A percentile compares a stretch with the other conserved stretches of the same genome.
phyloP scores from a whole-genome alignment of 2,888 invertebrate species.

The Subacronicta megacephala region DNA sequence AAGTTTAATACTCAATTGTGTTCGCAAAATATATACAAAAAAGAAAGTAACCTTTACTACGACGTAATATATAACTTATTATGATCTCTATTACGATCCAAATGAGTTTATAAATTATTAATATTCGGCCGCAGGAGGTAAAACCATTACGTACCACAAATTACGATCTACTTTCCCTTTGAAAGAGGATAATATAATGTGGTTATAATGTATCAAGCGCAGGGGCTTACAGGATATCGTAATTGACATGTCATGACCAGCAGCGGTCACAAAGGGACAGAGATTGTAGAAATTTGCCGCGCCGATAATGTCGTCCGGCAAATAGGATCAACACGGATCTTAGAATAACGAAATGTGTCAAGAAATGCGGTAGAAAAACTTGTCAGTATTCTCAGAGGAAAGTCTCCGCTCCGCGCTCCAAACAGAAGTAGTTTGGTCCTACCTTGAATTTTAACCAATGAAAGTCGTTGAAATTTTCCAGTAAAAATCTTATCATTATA shows the following conservation, averaged over 20 bases:
- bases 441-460: too few species aligned
- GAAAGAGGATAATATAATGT: constrained; percentile 43
- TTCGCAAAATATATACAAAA: neutral
- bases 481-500: too few species aligned
- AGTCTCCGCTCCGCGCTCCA: too few species aligned
- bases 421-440: too few species aligned
- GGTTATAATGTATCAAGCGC: constrained; percentile 59
- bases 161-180: constrained; percentile 40
- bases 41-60: neutral
- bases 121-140: neutral
- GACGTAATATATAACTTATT: too few species aligned
- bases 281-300: constrained; percentile 85
- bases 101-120: neutral
- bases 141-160: constrained; percentile 27
- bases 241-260: constrained; percentile 88
- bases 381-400: too few species aligned
- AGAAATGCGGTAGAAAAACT: neutral
- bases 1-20: too few species aligned
- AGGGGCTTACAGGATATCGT: constrained; percentile 77
- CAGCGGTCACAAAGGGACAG: constrained; percentile 82
- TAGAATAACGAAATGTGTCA: constrained; percentile 27
- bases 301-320: constrained; percentile 83
- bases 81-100: neutral
- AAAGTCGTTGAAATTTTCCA: too few species aligned
- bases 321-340: constrained; percentile 70